Evolutionary conservation across 1,140 invertebrate species (phyloP).

Genomic region (Polypedilum pembai): DNA sequence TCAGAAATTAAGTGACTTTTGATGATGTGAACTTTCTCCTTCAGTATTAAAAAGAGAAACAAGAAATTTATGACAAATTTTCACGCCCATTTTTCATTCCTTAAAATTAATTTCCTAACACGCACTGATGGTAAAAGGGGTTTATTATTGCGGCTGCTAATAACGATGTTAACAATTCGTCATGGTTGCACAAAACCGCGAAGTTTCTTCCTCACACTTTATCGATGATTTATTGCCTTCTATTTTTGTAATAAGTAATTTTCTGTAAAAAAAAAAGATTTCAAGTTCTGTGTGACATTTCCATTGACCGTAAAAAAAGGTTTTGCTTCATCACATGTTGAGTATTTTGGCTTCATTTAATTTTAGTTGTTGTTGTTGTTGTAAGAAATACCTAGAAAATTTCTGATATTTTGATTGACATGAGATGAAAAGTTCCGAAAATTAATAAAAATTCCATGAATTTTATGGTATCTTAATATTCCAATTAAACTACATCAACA

Average conservation of each 20-base stretch:
- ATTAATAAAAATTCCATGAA: too few relatives aligned
- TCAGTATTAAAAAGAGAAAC: background rate
- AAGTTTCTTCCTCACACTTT: background rate
- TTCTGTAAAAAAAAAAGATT: too few relatives aligned
- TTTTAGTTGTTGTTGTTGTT: too few relatives aligned
- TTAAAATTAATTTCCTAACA: constrained; percentile 11
- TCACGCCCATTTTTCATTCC: background rate
- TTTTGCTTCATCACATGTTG: too few relatives aligned
- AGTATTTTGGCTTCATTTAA: too few relatives aligned
- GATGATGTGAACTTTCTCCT: constrained; percentile 6
- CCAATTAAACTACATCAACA: background rate
- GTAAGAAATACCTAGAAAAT: too few relatives aligned
- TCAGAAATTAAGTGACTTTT: background rate
- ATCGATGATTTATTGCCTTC: constrained; percentile 15
- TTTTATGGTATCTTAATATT: background rate
- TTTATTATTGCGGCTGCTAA: background rate
- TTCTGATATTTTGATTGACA: too few relatives aligned
- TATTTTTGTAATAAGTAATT: background rate
- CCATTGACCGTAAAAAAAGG: too few relatives aligned
- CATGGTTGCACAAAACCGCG: constrained; percentile 22
- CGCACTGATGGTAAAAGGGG: background rate
- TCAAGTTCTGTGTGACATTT: too few relatives aligned
- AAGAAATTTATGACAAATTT: constrained; percentile 17
- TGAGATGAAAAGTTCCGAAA: too few relatives aligned
- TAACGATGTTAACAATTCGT: constrained; percentile 21